Percentiles rank a stretch among this genome's conserved stretches.
These are phyloP conservation scores for Hyperopisus bebe DNA, from an alignment of 2,113 vertebrate genomes.

Conservation along the genomic window DNA sequence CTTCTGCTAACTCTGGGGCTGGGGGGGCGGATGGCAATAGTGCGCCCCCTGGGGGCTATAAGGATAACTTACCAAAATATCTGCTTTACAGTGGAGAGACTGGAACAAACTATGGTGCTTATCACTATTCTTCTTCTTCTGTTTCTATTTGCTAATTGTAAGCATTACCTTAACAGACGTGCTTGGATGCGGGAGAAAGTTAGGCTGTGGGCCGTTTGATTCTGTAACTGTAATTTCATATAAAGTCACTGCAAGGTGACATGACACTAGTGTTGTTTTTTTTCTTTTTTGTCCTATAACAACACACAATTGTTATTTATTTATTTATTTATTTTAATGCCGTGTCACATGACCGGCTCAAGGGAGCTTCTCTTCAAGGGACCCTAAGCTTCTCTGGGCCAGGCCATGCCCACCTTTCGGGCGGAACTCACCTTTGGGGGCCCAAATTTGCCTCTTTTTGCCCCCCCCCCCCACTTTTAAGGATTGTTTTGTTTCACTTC, in stretches of 20 bases:
- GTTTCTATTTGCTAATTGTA: neutral
- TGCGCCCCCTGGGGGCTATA: neutral
- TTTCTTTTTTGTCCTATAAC: neutral
- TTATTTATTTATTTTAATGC: slow-evolving; percentile 14
- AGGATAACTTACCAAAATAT: neutral
- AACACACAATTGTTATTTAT: neutral
- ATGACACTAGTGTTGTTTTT: neutral
- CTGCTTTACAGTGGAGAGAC: neutral
- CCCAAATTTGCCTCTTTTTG: neutral
- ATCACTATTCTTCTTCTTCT: neutral
- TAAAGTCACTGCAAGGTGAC: neutral
- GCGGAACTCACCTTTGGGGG: neutral
- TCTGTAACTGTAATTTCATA: neutral
- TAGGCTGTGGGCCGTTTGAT: neutral
- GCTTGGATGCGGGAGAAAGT: neutral
- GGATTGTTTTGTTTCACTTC: neutral
- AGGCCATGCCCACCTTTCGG: neutral
- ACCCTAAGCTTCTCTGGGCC: neutral
- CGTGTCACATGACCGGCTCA: neutral
- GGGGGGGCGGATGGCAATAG: neutral
- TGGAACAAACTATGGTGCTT: neutral
- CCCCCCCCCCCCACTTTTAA: neutral
- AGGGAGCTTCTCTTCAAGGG: neutral
- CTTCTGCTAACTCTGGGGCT: neutral
- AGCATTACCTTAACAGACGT: neutral